Conservation (phyloP, 1,140 invertebrate genomes). For the Apis dorsata region DNA sequence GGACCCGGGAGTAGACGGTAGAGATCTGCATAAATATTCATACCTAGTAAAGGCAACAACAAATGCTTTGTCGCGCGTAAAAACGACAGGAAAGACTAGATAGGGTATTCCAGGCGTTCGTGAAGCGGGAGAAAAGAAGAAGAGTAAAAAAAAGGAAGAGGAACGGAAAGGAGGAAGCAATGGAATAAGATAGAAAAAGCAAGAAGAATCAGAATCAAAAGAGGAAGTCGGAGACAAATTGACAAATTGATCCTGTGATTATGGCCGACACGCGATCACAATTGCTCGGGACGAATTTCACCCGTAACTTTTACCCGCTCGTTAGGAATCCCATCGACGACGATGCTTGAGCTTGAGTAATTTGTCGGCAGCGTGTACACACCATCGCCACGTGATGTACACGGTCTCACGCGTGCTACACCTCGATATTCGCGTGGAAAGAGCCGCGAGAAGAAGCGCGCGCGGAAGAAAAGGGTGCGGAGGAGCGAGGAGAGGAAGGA, state of each 20-base stretch:
- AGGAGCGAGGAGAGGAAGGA: conserved; percentile 15
- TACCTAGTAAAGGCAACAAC: conserved; percentile 20
- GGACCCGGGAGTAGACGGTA: neutral
- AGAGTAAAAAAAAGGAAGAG: neutral
- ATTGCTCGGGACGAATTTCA: conserved; percentile 22
- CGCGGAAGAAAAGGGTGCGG: conserved; percentile 28
- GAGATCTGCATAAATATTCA: conserved; percentile 32
- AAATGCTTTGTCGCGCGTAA: conserved; percentile 9
- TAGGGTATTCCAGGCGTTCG: neutral
- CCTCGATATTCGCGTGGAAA: conserved; percentile 30
- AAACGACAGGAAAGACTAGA: neutral
- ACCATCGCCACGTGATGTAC: neutral
- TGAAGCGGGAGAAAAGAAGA: neutral
- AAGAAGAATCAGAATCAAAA: neutral
- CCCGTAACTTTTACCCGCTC: conserved; percentile 8
- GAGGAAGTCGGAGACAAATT: neutral
- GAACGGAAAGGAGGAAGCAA: too few species aligned
- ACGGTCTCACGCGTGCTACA: neutral
- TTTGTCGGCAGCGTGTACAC: conserved; percentile 4
- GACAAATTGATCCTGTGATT: conserved; percentile 9
- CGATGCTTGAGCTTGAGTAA: conserved; percentile 31
- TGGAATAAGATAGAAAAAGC: too few species aligned
- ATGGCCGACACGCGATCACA: neutral
- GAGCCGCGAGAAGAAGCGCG: conserved; percentile 27
- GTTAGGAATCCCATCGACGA: conserved; percentile 24